A percentile compares a stretch with the other conserved stretches of the same genome.
Evolutionary conservation across 37 sponge, comb jelly and placozoan species (phyloP).

Genomic region (Dysidea cf. avara): DNA sequence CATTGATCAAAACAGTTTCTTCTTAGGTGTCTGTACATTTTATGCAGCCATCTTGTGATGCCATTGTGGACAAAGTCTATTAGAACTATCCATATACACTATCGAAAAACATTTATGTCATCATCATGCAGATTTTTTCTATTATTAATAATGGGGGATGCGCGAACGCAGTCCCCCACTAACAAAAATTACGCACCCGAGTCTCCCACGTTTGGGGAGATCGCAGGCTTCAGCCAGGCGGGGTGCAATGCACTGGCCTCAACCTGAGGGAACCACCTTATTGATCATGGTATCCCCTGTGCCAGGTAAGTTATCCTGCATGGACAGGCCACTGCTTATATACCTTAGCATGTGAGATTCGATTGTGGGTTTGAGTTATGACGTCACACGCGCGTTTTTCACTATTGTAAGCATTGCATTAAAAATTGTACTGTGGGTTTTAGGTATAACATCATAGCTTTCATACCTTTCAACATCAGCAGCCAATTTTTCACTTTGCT

Average conservation of each 20-base stretch:
- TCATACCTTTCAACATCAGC: conserved; percentile 54
- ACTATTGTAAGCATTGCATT: no score
- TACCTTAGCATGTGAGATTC: not conserved
- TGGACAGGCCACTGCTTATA: not conserved
- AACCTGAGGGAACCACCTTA: conserved; percentile 87
- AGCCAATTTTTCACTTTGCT: conserved; percentile 38
- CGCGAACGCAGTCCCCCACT: conserved; percentile 98
- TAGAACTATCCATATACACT: no score
- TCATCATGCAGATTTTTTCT: no score
- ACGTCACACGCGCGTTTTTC: no score
- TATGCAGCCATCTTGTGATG: no score
- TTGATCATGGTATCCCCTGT: conserved; percentile 92
- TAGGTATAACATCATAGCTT: no score
- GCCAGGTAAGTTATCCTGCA: conserved; percentile 93
- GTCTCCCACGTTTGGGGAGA: conserved; percentile 96
- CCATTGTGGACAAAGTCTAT: no score
- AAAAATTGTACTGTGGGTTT: no score
- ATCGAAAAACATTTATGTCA: no score
- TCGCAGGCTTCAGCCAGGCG: conserved; percentile 94
- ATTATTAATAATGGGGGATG: conserved; percentile 74
- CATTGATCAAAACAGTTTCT: no score
- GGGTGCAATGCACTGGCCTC: conserved; percentile 95
- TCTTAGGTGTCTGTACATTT: no score
- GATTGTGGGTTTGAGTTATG: conserved; percentile 17
- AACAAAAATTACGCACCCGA: conserved; percentile 97